Evolutionary conservation across 2,888 invertebrate species (phyloP), one percentile per base, ranked within the genome.

Genomic region (Hirtodrosophila duncani): DNA sequence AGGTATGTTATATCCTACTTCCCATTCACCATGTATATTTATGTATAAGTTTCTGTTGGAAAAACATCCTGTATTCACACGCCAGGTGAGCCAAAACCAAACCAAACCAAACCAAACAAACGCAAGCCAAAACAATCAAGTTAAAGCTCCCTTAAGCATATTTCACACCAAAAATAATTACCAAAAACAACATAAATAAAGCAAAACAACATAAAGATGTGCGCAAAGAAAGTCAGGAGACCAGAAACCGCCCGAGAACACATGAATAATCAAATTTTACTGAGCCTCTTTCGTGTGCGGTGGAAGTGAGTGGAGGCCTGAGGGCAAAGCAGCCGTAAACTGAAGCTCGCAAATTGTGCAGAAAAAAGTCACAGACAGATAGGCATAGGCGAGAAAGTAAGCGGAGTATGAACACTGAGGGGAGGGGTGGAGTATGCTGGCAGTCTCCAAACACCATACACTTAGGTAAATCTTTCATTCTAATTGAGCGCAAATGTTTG

Each of bases 161-260:
- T 53, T 67, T 67, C 66, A 67, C 71, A 67, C 71, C 63, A 49
- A 49, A 56, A 57, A 67, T 67, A 67, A 67, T 70, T 70, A 67
- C 67, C 34, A 52, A 62, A 51, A 38, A 38, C n/a, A 38, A 38
- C 23, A 38, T 27, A 23, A 29, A 20, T 34, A 26, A 36, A 34
- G 17, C 26, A 13, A 39, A 46, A 27, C 10, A 18, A 23, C 10
- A 13, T 8, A 4, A 7, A 14, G 14, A 21, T 21, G 21, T 20
- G 7, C 8, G 9, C 3, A 31, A 20, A 27, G 10, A 60, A 60
- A 52, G 46, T 66, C 42, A 45, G 20, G 38, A 11, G 20, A 3
- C 3, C 4, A 3, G 6, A 3, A 9, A 8, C 7, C 34, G 11
- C 9, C 18, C 6, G 18, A 9, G 11, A 20, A 44, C 56, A 67